These are phyloP conservation scores for Furcifer pardalis DNA, from an alignment of 2,797 vertebrate species.

Conservation along the genomic window DNA sequence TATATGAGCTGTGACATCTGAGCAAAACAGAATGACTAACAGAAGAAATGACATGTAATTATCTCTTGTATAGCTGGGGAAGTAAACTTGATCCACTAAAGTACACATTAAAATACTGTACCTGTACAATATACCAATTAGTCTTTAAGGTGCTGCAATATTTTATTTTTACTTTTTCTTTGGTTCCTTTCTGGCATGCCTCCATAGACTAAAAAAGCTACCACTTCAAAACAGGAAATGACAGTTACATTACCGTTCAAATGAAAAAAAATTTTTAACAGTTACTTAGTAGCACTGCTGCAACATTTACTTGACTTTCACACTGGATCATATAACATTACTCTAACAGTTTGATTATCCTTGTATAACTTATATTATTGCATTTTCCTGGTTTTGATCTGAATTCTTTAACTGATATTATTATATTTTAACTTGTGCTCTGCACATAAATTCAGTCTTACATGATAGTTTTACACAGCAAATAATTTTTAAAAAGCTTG, in stretches of 20 bases:
- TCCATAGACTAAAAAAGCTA: too few relatives aligned
- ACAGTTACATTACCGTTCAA: neutral
- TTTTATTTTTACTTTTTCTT: too few relatives aligned
- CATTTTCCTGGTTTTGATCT: neutral
- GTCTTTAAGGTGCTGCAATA: too few relatives aligned
- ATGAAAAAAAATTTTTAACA: neutral
- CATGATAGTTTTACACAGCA: neutral
- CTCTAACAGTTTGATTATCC: neutral
- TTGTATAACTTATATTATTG: neutral
- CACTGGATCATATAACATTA: neutral
- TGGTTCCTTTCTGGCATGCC: too few relatives aligned
- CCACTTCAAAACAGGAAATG: too few relatives aligned
- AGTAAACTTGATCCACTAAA: too few relatives aligned
- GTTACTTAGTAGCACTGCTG: neutral
- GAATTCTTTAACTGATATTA: neutral
- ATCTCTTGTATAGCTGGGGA: too few relatives aligned
- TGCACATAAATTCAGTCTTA: neutral
- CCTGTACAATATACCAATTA: too few relatives aligned
- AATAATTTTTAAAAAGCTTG: neutral
- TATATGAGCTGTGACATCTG: neutral
- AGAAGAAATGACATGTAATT: neutral
- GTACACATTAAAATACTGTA: too few relatives aligned
- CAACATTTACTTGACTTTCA: neutral
- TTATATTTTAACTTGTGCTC: neutral
- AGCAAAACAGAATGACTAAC: neutral